Evolutionary conservation across 2,113 vertebrate species (phyloP).

Genomic region (Oryzias curvinotus): DNA sequence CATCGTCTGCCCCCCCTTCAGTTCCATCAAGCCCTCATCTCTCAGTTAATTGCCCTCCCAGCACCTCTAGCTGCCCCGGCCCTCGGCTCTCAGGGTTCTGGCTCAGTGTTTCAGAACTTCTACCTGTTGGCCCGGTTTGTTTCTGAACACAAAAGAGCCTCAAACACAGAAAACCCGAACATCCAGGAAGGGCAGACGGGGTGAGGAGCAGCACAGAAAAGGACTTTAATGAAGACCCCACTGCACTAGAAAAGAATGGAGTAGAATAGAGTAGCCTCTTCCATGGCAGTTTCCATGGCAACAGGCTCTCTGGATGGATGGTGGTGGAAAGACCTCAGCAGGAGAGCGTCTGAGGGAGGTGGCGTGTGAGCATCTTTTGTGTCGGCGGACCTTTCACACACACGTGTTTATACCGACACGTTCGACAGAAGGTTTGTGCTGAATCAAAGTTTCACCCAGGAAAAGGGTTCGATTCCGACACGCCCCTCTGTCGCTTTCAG

Average conservation of each 20-base stretch:
- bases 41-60: slow-evolving; percentile 14
- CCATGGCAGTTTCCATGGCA: slow-evolving; percentile 62
- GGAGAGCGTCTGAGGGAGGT: slow-evolving; percentile 59
- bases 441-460: too few species aligned
- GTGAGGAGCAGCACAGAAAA: slow-evolving; percentile 2
- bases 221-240: slow-evolving; percentile 31
- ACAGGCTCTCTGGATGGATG: slow-evolving; percentile 62
- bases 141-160: slow-evolving; percentile 3
- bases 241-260: slow-evolving; percentile 46
- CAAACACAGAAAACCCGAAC: slow-evolving; percentile 1
- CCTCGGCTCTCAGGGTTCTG: neutral
- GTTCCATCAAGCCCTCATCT: neutral
- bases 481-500: too few species aligned
- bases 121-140: neutral
- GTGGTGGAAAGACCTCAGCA: slow-evolving; percentile 61
- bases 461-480: too few species aligned
- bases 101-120: slow-evolving; percentile 1
- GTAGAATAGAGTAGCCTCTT: slow-evolving; percentile 49
- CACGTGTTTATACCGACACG: neutral
- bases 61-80: neutral
- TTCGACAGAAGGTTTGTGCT: too few species aligned
- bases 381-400: slow-evolving; percentile 25
- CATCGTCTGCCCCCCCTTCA: too few species aligned
- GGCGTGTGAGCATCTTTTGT: slow-evolving; percentile 67
- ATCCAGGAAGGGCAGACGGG: slow-evolving; percentile 20